Conservation (phyloP, 2,113 vertebrate species). For the rabbit (Oryctolagus cuniculus) region DNA sequence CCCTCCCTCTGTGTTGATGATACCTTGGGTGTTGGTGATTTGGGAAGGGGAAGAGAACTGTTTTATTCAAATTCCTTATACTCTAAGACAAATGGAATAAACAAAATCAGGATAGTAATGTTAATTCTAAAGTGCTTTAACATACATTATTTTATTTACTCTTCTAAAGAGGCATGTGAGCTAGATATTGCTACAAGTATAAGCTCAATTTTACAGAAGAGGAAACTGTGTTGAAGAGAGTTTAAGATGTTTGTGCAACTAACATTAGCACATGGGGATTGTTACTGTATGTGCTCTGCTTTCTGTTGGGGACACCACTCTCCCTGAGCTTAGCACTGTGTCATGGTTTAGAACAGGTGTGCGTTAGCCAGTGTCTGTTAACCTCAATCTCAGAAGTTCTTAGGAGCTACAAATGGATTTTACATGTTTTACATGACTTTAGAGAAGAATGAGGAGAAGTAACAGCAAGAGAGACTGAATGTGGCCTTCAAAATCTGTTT, state of each 20-base stretch:
- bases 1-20: neutral
- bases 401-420: constrained; percentile 2
- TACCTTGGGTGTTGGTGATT: neutral
- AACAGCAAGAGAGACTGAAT: neutral
- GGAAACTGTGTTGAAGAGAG: neutral
- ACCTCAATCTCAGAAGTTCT: neutral
- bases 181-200: neutral
- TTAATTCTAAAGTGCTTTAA: constrained; percentile 9
- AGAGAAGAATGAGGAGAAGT: neutral
- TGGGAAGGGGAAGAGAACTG: neutral
- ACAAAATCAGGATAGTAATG: neutral
- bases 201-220: neutral
- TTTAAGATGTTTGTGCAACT: neutral
- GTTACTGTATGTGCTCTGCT: neutral
- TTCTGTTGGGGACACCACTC: neutral
- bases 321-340: neutral
- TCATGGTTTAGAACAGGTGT: neutral
- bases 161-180: neutral
- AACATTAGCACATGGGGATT: neutral
- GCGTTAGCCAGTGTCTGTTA: neutral
- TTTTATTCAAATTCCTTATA: neutral
- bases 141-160: neutral
- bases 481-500: neutral
- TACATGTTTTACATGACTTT: neutral
- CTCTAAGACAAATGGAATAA: neutral